phyloP scores from a whole-genome alignment of 2,113 vertebrate species.

The Etheostoma cragini region DNA sequence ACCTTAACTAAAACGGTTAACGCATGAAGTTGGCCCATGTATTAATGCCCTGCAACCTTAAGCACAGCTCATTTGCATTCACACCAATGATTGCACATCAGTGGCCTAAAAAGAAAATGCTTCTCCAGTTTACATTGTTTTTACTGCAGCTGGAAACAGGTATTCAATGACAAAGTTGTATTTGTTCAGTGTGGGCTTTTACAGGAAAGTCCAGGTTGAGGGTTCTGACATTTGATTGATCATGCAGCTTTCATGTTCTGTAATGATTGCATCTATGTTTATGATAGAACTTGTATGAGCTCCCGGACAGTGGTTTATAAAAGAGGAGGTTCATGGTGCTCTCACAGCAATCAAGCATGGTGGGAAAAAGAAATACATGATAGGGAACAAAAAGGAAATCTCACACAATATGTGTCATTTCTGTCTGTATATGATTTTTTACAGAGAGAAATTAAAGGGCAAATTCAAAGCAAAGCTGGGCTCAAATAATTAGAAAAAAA shows the following conservation, averaged over 20 bases:
- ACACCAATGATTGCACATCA: constrained; percentile 13
- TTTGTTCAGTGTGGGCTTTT: constrained; percentile 14
- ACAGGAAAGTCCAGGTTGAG: constrained; percentile 14
- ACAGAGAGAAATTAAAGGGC: constrained; percentile 8
- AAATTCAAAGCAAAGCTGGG: constrained; percentile 38
- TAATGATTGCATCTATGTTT: constrained; percentile 5
- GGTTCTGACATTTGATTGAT: constrained; percentile 14
- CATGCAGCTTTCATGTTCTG: constrained; percentile 34
- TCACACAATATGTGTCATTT: constrained; percentile 8
- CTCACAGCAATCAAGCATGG: constrained; percentile 53
- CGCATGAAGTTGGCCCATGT: constrained; percentile 27
- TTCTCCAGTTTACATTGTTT: constrained; percentile 39
- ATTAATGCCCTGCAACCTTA: constrained; percentile 49
- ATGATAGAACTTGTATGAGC: not conserved
- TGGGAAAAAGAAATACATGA: constrained; percentile 4
- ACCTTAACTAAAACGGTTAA: constrained; percentile 25
- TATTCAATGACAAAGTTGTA: not conserved
- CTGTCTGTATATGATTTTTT: constrained; percentile 12
- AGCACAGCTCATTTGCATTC: constrained; percentile 20
- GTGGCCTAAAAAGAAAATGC: not conserved
- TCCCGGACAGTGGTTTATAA: constrained; percentile 49
- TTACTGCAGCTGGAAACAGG: constrained; percentile 46
- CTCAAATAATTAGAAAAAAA: constrained; percentile 18
- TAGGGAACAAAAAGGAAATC: not conserved
- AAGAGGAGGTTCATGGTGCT: constrained; percentile 57